Evolutionary conservation across 2,888 invertebrate species (phyloP), one percentile per base, ranked within the genome.

Genomic region (Ceriagrion tenellum): DNA sequence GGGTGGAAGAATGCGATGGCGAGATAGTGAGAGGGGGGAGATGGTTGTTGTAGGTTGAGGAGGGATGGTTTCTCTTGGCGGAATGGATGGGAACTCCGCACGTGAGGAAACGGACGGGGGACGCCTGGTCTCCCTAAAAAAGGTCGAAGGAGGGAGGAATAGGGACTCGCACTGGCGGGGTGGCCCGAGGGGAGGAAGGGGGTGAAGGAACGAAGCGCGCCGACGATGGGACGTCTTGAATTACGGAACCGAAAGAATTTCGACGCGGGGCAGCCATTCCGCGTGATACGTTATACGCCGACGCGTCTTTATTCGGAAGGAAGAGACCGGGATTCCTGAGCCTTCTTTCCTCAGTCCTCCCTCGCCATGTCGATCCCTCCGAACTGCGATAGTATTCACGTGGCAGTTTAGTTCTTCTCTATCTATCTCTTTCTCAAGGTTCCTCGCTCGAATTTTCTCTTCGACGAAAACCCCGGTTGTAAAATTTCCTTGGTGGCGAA

Each of bases 241-340:
- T 93, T 93, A 93, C 93, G 93, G 69, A 69, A 93, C 69, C 47
- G 55, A 74, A 93, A 93, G 93, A 63, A 93, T 69, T 69, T 93
- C 81, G 47, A 93, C 93, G 55, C 18, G 47, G 69, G 93, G 35
- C 81, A 63, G 93, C 69, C n/a, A 74, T 93, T 74, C 63, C 63
- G 69, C 40, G 69, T 47, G 93, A 93, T 81, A 81, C 81, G 81
- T 59, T 59, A 59, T 30, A 81, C 35, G 13, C 30, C 81, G 81
- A 81, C 81, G 81, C 81, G 81, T 81, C 81, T 81, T 81, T 35
- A 35, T 81, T 35, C 69, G 89, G 26, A 89, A 3, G 91, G 23
- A 35, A 26, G 69, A 47, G 69, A 69, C 47, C 47, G 18, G 47
- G 35, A 93, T 93, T 74, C 93, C 69, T 93, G 26, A 69, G 40